Evolutionary conservation across 2,888 invertebrate species (phyloP), one percentile per base, ranked within the genome.

Genomic region (Tipula lateralis): DNA sequence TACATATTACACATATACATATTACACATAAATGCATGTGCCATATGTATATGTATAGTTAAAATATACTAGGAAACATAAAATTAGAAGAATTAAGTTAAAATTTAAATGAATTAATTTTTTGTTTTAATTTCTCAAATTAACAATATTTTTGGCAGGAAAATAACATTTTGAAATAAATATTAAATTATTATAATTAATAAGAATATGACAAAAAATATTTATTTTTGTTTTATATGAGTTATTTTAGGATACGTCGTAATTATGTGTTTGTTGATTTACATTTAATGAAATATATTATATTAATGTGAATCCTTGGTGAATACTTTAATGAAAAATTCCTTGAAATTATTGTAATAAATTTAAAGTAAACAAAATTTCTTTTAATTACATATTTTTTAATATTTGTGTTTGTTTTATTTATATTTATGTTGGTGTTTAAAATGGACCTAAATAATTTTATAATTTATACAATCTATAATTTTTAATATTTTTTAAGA

Each of bases 171-270:
- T 66, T 7, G 66, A 66, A 66, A 66, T 9, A 66, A 66, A 66
- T 9, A 66, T 66, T 66, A 24, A 66, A 66, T 66, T 66, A 66
- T 66, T 66, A 66, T 66, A 66, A 66, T 66, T 66, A 66, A 66
- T 66, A 24, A 66, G 66, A 24, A 66, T n/a, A n/a, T n/a, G n/a
- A 66, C 66, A 24, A 66, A 66, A 66, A 66, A 66, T 24, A 19
- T 50, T 19, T 50, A 50, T 19, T 19, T 50, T 50, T 50, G 50
- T 50, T 39, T 12, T 50, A 19, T 50, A 1, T 50, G 19, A 1
- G 16, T 50, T 16, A 19, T 1, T 50, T 19, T 50, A 12, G 32
- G 7, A 32, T n/a, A n/a, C n/a, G n/a, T n/a, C 32, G 32, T 39
- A 39, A 39, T 2, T 39, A 12, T 39, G n/a, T n/a, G n/a, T 39